phyloP scores from a whole-genome alignment of 2,888 invertebrate genomes.

The Trissolcus japonicus region DNA sequence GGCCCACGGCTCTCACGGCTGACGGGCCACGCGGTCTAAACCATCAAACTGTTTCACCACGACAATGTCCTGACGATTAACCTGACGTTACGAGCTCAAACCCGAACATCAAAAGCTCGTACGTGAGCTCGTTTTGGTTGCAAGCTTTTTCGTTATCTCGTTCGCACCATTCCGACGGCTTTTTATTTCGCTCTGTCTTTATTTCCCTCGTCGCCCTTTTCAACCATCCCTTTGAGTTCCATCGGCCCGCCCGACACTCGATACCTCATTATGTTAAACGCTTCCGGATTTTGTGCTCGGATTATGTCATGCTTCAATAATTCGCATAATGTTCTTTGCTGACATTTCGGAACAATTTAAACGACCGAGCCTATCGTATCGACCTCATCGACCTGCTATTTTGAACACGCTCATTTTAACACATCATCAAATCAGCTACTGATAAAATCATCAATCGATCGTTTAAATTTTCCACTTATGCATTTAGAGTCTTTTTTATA shows the following conservation, averaged over 20 bases:
- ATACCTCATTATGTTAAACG: constrained; percentile 76
- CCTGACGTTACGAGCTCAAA: constrained; percentile 58
- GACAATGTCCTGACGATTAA: constrained; percentile 73
- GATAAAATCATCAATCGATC: background rate
- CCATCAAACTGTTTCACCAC: constrained; percentile 72
- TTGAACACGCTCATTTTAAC: too few species aligned
- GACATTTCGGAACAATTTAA: constrained; percentile 42
- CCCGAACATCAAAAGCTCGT: constrained; percentile 47
- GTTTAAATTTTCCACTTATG: background rate
- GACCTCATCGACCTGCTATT: background rate
- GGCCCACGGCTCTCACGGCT: constrained; percentile 52
- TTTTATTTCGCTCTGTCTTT: constrained; percentile 45
- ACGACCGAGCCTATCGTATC: constrained; percentile 24
- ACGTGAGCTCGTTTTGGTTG: constrained; percentile 38
- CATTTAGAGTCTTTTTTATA: too few species aligned
- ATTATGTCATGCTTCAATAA: constrained; percentile 65
- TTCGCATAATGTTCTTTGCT: constrained; percentile 46
- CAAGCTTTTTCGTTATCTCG: constrained; percentile 46
- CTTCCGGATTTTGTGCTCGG: constrained; percentile 74
- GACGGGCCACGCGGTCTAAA: constrained; percentile 61
- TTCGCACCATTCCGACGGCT: constrained; percentile 42
- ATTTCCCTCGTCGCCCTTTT: constrained; percentile 51
- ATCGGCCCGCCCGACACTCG: constrained; percentile 66
- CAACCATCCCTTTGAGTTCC: constrained; percentile 47
- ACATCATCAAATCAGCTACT: background rate